Base-by-base conservation (phyloP, 2,113 vertebrate species). In the Melierax canorus region DNA sequence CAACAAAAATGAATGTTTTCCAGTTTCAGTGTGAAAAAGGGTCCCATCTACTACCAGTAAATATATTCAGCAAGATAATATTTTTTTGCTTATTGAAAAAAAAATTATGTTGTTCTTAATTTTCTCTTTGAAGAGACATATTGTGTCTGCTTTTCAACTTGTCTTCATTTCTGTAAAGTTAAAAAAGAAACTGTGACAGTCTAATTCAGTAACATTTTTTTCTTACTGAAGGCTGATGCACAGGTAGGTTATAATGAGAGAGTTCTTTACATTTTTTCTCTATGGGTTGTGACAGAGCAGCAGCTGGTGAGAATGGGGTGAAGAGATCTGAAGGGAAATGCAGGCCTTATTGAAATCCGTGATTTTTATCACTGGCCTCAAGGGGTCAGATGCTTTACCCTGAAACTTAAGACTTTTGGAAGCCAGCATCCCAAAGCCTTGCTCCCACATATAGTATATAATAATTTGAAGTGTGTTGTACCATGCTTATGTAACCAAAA, bases 261-360 rank as follows among this genome's bases (percentile, higher is more conserved):
- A 12, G 15, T 13, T 46, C 30, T 76, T 90, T 7, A 15, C 1
- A 18, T 45, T 84, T 81, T 67, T 92, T 32, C 29, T 21, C 39
- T 9, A 0, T 5, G 21, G 8, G 17, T n/a, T 48, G 12, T 22
- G 23, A 38, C 15, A 5, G 17, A 36, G 11, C 16, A 15, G 15
- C 34, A 62, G 50, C 36, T 66, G n/a, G 18, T 41, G 36, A 45
- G n/a, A 86, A 22, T 0, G 2, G 14, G 3, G 8, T 24, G 15
- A 80, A 67, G 9, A 66, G 6, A 46, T 12, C 7, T 8, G 11
- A 62, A 51, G 41, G 23, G 34, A 58, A 72, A 50, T 58, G 19
- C 4, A 34, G 11, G 10, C 45, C 19, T 41, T 34, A 13, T 4
- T 32, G 41, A 71, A 79, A 87, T 56, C 13, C 10, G 6, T 45